These are phyloP conservation scores for Seladonia tumulorum DNA, from an alignment of 2,888 invertebrate genomes.

Conservation along the genomic window DNA sequence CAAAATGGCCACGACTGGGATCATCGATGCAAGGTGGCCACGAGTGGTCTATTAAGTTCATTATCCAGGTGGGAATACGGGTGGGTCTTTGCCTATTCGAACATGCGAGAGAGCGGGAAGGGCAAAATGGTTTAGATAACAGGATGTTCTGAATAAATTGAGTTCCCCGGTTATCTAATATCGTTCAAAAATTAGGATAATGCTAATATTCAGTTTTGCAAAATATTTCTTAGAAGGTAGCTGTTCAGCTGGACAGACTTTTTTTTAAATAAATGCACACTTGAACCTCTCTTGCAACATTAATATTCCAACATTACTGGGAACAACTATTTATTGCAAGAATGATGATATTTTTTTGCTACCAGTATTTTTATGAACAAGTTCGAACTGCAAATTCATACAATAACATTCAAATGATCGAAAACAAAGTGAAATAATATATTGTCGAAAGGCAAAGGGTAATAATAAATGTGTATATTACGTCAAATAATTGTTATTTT, in stretches of 20 bases:
- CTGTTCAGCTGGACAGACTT: too few species aligned
- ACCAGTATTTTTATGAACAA: too few species aligned
- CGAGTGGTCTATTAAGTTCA: conserved; percentile 11
- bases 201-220: neutral
- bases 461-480: neutral
- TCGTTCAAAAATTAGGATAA: neutral
- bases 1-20: neutral
- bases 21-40: conserved; percentile 13
- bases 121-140: neutral
- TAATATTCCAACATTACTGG: neutral
- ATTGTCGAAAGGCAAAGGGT: neutral
- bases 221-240: neutral
- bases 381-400: neutral
- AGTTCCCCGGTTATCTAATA: neutral
- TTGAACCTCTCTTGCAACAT: too few species aligned
- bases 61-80: conserved; percentile 6
- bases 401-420: neutral
- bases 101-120: neutral
- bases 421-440: neutral
- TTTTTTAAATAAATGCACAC: neutral
- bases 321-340: neutral
- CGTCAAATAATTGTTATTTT: neutral
- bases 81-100: neutral
- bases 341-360: too few species aligned
- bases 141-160: conserved; percentile 5